Base-by-base conservation (phyloP, 2,888 invertebrate species). In the Eristalis pertinax region DNA sequence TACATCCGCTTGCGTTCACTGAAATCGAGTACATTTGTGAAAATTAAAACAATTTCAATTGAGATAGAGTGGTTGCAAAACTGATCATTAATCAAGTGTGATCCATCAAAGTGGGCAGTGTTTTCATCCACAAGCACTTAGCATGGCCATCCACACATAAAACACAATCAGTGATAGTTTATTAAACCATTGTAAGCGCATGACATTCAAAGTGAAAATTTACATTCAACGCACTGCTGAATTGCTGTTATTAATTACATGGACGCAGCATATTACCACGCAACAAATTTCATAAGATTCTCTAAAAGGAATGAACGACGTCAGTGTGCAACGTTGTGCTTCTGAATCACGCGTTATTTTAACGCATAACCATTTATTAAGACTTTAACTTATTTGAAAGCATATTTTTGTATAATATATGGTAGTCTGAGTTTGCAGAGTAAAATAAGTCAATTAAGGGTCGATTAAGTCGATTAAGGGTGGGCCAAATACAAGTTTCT, bases 201-300 rank as follows among this genome's bases (percentile, higher is more conserved):
- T 78, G 70, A 38, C 70, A 78, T 72, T 78, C 78, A 58, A 64
- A 70, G 19, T 70, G 10, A 26, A 50, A 43, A 76, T 76, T 76
- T 62, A 69, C 76, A 76, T 76, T 76, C 76, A 68, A 11, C 50
- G 41, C 68, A 24, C 62, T 62, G 32, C 24, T 62, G 32, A 62
- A 43, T 68, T 68, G 68, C 62, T 68, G 60, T 62, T 43, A 76
- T 62, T 62, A 76, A 62, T 68, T 32, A 32, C 75, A 67, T 60
- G 24, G 58, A 43, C 32, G 32, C 29, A 26, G 41, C 19, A 19
- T 41, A 62, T 26, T 19, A 8, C 41, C 60, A 72, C 67, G 67
- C 60, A 60, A 65, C 58, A 41, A 15, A 19, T 67, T 76, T 76
- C 43, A 26, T 41, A 67, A 76, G 58, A 60, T 11, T 41, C 75